Base-by-base conservation (phyloP, 2,888 invertebrate species). In the Stictocephala bisonia region DNA sequence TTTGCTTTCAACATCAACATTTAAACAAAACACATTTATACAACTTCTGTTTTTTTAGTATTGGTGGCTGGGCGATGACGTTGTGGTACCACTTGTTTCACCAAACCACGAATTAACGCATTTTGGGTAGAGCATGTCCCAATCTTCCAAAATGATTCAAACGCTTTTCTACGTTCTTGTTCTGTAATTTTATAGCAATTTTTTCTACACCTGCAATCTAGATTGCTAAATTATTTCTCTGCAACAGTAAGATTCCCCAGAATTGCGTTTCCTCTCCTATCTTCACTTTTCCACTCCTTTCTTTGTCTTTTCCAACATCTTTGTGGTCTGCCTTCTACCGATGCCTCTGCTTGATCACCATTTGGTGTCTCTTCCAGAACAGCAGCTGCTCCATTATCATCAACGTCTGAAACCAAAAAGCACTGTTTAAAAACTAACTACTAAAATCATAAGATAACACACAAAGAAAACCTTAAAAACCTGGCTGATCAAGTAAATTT, bases 81-180 rank as follows among this genome's bases (percentile, higher is more conserved):
- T 48, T 58, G 27, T 22, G 40, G 50, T n/a, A n/a, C 35, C 48
- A 18, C 44, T 60, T 60, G 50, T 26, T 71, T 71, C 7, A 71
- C 24, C 58, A 71, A 24, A 3, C 56, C 71, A 58, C 56, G 35
- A 24, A 71, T 56, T 4, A 58, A 71, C n/a, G 71, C 44, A 22
- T 71, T 71, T 58, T 71, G 71, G n/a, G 71, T 41, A 40, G 58
- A 60, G 22, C 20, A 29, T 11, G 31, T 60, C 26, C 60, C 71
- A 29, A 71, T 71, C 64, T 58, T 71, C 71, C 71, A 71, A 60
- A 71, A 71, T n/a, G 31, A 48, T 24, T 50, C 22, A 71, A 71
- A 71, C 9, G 22, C 11, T 7, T 3, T 48, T 29, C 48, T 71
- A 11, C 71, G 29, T 15, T 9, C 64, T 24, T 72, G 26, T 15